Evolutionary conservation across 2,888 invertebrate genomes (phyloP), one percentile per base, ranked within the genome.

Genomic region (Sisyra nigra): DNA sequence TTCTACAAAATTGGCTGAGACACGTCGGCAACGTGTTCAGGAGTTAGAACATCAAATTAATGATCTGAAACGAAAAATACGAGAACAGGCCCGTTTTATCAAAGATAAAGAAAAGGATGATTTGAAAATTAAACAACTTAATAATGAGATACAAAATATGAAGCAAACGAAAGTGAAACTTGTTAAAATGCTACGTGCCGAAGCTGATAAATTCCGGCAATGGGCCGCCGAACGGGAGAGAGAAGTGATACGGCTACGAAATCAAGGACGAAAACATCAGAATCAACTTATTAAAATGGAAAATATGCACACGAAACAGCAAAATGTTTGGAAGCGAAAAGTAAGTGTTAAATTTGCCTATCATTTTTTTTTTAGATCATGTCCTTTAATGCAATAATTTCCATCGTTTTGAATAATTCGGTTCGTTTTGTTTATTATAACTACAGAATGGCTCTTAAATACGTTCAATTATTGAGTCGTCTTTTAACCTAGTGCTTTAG

Each of bases 71-170:
- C 80, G 77, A 52, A 86, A 83, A 55, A 53, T 61, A 2, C 51
- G 50, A 11, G 62, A 61, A 45, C 61, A 62, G 46, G 63, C 63
- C 3, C 64, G 66, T 49, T 51, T 76, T 6, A 63, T 76, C 18
- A 87, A 82, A 58, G 70, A 76, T 53, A 88, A 87, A 52, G 86
- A 88, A 51, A 83, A 80, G 58, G 80, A 84, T 30, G 83, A 85
- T 47, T 68, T 72, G 9, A 84, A 85, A 60, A 82, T 91, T 1
- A 72, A 72, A 19, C 69, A 74, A 36, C 67, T 92, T 0, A 75
- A 79, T 46, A 68, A 65, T 9, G 91, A 92, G 57, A 78, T 84
- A 41, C 67, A 73, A 52, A 63, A 67, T 2, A 79, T 92, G 77
- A 92, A 92, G 58, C 75, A 75, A 48, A 74, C 75, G 1, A 80